Evolutionary conservation across 2,888 invertebrate species (phyloP), one percentile per base, ranked within the genome.

Genomic region (Drosophila maculinotata): DNA sequence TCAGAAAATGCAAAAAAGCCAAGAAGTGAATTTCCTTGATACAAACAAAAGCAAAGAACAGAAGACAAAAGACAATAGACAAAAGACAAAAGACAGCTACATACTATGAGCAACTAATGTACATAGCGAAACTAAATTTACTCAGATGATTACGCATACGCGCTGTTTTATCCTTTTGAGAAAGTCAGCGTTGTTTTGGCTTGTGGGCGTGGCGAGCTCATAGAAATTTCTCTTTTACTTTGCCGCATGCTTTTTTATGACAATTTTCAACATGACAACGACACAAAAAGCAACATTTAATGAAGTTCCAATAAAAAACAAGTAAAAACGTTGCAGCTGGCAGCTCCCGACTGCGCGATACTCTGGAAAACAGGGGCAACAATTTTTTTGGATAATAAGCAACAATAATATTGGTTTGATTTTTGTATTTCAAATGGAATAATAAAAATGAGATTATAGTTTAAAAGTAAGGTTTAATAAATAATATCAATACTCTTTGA

Each of bases 241-340:
- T 7, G 25, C 12, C 12, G 17, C 17, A 20, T 4, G 23, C 14
- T 15, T 42, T 51, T 35, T 54, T 59, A 48, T 63, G 62, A 51
- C 51, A 47, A 52, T 51, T 65, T 38, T 38, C 56, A 67, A 62
- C 60, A 79, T 71, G 68, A 54, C 57, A 67, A 73, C 77, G 69
- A 65, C 65, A 60, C 65, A 58, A 69, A 69, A 65, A 66, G 69
- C 62, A 64, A 73, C 78, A 78, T 74, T 81, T 78, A 76, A 77
- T 78, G 64, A 81, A 81, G 67, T 81, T 74, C 53, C 77, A 79
- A 81, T 80, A 65, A 80, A 77, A 74, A 69, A 58, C 12, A 12
- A 38, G 10, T n/a, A n/a, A 7, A 20, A 30, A 12, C 12, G 3
- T 9, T 12, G 9, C 9, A 30, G 9, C 31, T 4, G 0, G 12